These are phyloP conservation scores for Triplophysa siluroides DNA, from an alignment of 2,113 vertebrate genomes.

Conservation along the genomic window DNA sequence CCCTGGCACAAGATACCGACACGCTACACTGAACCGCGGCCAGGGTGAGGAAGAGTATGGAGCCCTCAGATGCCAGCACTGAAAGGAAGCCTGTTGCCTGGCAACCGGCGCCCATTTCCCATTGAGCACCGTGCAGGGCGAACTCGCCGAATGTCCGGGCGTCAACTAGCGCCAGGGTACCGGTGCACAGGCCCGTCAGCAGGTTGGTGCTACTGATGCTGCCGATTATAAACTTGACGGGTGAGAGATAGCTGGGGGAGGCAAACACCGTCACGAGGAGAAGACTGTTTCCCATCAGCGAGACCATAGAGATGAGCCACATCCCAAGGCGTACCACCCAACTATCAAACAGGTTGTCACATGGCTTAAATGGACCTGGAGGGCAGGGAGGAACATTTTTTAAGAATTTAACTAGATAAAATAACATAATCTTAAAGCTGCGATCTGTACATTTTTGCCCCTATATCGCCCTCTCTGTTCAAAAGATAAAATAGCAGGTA, in stretches of 20 bases:
- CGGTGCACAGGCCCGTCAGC: constrained; percentile 83
- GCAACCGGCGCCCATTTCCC: constrained; percentile 87
- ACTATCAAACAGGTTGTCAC: constrained; percentile 89
- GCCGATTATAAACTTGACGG: constrained; percentile 85
- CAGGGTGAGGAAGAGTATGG: constrained; percentile 85
- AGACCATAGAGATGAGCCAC: constrained; percentile 84
- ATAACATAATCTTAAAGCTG: background rate
- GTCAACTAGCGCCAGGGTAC: constrained; percentile 84
- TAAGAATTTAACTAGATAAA: background rate
- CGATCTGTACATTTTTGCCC: too few relatives aligned
- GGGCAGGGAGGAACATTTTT: background rate
- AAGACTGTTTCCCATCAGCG: constrained; percentile 83
- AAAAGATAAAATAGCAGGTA: too few relatives aligned
- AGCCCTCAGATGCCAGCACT: constrained; percentile 85
- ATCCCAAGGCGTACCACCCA: constrained; percentile 91
- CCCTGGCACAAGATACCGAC: constrained; percentile 78
- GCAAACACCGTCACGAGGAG: constrained; percentile 83
- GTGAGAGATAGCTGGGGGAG: constrained; percentile 80
- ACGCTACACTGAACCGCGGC: constrained; percentile 87
- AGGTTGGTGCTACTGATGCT: constrained; percentile 87
- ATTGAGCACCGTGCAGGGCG: constrained; percentile 80
- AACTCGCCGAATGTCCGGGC: constrained; percentile 86
- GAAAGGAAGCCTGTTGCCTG: constrained; percentile 88
- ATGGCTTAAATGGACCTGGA: constrained; percentile 93
- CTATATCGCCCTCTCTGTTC: too few relatives aligned